Conservation (phyloP, 2,797 vertebrate genomes). For the Antennarius maculatus region DNA sequence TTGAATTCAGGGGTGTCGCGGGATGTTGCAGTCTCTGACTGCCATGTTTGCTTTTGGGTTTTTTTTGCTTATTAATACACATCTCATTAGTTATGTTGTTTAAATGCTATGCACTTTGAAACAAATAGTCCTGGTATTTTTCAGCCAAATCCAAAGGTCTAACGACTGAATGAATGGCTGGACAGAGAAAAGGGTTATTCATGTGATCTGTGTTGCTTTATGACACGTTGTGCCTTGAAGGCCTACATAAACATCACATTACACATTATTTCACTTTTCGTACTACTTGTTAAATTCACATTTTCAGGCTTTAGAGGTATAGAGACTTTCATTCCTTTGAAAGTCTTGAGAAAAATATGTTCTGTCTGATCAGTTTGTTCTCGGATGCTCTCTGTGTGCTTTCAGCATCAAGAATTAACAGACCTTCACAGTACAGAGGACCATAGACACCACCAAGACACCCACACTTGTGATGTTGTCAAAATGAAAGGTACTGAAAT, state of each 20-base stretch:
- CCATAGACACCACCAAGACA: slow-evolving; percentile 18
- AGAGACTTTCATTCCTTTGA: slow-evolving; percentile 22
- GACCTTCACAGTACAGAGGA: slow-evolving; percentile 61
- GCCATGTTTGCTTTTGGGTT: neutral
- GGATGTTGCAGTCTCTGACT: too few relatives aligned
- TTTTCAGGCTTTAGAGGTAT: neutral
- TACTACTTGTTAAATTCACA: slow-evolving; percentile 12
- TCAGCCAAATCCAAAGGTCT: neutral
- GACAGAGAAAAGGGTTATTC: neutral
- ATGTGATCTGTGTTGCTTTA: slow-evolving; percentile 21
- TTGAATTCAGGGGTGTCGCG: too few relatives aligned
- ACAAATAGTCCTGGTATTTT: too few relatives aligned
- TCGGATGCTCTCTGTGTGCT: slow-evolving; percentile 24
- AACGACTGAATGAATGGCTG: neutral
- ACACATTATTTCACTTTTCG: slow-evolving; percentile 8
- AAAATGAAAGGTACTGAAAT: slow-evolving; percentile 60
- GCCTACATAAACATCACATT: slow-evolving; percentile 15
- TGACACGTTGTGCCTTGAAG: neutral
- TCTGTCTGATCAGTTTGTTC: slow-evolving; percentile 19
- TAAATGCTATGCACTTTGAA: too few relatives aligned
- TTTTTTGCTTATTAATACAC: too few relatives aligned
- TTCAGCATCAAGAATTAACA: slow-evolving; percentile 64
- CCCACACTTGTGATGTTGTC: slow-evolving; percentile 59
- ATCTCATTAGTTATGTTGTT: too few relatives aligned
- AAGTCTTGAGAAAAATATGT: slow-evolving; percentile 12